Conservation (phyloP, 2,113 vertebrate genomes). For the Rattus rattus region DNA sequence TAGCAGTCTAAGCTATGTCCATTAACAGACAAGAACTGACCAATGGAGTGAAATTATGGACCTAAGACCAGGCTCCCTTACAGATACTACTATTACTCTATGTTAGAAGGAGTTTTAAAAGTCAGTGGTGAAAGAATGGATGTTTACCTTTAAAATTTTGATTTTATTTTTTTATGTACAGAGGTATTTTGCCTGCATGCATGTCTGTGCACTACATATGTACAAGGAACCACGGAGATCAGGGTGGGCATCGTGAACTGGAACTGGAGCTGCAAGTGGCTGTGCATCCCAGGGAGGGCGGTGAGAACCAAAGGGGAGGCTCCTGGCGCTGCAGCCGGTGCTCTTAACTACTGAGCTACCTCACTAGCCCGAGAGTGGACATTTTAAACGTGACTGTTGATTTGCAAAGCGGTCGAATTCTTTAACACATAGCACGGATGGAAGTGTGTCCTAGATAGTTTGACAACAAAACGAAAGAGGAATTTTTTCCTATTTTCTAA, state of each 20-base stretch:
- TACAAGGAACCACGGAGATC: neutral
- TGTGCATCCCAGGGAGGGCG: neutral
- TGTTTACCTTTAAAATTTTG: neutral
- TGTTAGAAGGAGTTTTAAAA: constrained; percentile 52
- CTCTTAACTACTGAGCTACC: neutral
- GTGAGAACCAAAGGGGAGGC: neutral
- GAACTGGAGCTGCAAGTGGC: neutral
- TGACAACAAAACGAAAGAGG: constrained; percentile 50
- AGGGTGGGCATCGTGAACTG: neutral
- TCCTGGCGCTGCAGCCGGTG: neutral
- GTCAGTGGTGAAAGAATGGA: constrained; percentile 41
- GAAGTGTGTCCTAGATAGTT: constrained; percentile 49
- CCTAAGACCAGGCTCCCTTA: neutral
- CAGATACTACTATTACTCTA: neutral
- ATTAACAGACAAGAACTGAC: constrained; percentile 18
- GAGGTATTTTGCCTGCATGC: neutral
- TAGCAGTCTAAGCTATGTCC: neutral
- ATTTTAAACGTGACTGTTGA: neutral
- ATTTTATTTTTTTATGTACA: neutral
- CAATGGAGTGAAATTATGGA: constrained; percentile 18
- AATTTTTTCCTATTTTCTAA: neutral
- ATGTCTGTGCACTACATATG: neutral
- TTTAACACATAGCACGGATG: constrained; percentile 2
- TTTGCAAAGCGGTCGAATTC: constrained; percentile 33
- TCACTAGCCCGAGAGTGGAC: neutral